Conservation (phyloP, 2,888 invertebrate genomes). For the Tholera decimalis region DNA sequence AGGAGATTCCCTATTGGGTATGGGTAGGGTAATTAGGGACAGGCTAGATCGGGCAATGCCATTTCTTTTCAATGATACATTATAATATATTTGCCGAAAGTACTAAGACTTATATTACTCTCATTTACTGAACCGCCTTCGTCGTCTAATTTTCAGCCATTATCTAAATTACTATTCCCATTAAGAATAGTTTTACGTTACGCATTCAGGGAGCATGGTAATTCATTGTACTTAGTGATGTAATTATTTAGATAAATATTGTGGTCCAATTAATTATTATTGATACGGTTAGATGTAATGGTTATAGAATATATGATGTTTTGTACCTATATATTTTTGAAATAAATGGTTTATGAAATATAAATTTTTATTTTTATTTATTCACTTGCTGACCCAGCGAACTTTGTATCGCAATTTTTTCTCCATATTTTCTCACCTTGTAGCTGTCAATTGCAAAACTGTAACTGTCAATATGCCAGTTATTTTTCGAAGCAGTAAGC, state of each 20-base stretch:
- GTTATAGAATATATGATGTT: constrained; percentile 70
- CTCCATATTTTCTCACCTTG: too few relatives aligned
- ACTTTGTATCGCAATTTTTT: background rate
- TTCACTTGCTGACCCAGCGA: too few relatives aligned
- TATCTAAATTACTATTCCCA: constrained; percentile 37
- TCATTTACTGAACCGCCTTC: background rate
- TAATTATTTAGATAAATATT: constrained; percentile 70
- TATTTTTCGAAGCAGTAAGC: too few relatives aligned
- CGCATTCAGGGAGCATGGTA: constrained; percentile 78
- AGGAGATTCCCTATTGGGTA: too few relatives aligned
- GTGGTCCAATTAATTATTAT: constrained; percentile 70
- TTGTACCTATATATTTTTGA: constrained; percentile 72
- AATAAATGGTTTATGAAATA: constrained; percentile 73
- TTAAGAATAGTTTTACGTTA: constrained; percentile 56
- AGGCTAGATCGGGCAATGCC: too few relatives aligned
- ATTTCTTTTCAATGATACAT: background rate
- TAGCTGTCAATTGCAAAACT: too few relatives aligned
- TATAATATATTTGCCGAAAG: background rate
- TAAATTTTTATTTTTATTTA: constrained; percentile 22
- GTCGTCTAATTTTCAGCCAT: background rate
- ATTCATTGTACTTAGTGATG: constrained; percentile 78
- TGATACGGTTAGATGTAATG: constrained; percentile 73
- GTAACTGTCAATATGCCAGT: too few relatives aligned
- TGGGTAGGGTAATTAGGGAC: too few relatives aligned
- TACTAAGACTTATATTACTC: background rate